A percentile compares a stretch with the other conserved stretches of the same genome.
These are phyloP conservation scores for Noctua fimbriata DNA, from an alignment of 2,888 invertebrate genomes.

Conservation along the genomic window DNA sequence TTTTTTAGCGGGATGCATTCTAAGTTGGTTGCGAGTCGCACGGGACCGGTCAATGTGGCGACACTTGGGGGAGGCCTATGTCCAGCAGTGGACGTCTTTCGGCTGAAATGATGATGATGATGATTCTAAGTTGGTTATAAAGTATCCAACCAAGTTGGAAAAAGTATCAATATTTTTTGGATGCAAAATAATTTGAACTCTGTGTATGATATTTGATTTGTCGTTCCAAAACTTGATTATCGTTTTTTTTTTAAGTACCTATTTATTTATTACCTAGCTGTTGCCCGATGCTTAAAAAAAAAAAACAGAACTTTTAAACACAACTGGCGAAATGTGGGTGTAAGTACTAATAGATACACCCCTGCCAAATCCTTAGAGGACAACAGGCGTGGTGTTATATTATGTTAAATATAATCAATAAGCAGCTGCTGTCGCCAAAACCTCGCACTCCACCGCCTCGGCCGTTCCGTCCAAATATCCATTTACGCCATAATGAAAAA, in stretches of 20 bases:
- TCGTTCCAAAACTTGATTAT: too few relatives aligned
- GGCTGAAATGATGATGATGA: too few relatives aligned
- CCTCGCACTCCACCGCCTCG: neutral
- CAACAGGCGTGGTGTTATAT: neutral
- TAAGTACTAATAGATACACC: neutral
- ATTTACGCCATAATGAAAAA: conserved; percentile 17
- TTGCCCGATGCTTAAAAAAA: too few relatives aligned
- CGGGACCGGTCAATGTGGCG: too few relatives aligned
- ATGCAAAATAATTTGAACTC: neutral
- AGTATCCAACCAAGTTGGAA: too few relatives aligned
- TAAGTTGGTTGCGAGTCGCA: too few relatives aligned
- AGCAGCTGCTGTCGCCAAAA: neutral
- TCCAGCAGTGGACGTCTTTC: too few relatives aligned
- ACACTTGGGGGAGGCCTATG: too few relatives aligned
- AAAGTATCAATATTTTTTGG: neutral
- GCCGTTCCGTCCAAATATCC: neutral
- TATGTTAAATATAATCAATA: neutral
- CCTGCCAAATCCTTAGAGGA: neutral
- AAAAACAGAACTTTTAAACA: too few relatives aligned
- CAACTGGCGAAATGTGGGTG: neutral
- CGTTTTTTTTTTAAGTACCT: too few relatives aligned
- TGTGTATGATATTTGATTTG: neutral
- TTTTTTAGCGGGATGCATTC: neutral
- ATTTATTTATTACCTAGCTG: too few relatives aligned
- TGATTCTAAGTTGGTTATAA: neutral